Evolutionary conservation across 2,797 vertebrate genomes (phyloP).

Genomic region (Molossus molossus): DNA sequence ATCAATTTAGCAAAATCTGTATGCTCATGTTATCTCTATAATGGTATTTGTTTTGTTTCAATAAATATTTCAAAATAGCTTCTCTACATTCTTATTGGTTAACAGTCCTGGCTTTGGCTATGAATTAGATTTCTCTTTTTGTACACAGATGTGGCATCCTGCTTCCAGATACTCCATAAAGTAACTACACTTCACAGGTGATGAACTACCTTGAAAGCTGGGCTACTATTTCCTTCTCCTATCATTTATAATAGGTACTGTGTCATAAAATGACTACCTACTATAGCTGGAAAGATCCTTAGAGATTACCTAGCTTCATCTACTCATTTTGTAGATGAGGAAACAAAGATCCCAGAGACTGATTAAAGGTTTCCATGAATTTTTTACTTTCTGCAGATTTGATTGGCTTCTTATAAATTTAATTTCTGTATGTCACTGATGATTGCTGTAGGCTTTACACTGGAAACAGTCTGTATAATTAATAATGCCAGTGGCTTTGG

Average conservation of each 20-base stretch:
- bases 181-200: constrained; percentile 29
- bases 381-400: constrained; percentile 29
- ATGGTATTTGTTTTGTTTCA: constrained; percentile 68
- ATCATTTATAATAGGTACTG: constrained; percentile 23
- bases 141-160: neutral
- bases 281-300: neutral
- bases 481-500: constrained; percentile 44
- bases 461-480: constrained; percentile 40
- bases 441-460: constrained; percentile 5
- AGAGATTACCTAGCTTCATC: neutral
- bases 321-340: constrained; percentile 22
- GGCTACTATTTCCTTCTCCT: constrained; percentile 45
- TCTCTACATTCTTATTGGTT: constrained; percentile 27
- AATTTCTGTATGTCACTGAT: constrained; percentile 41
- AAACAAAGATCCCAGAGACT: constrained; percentile 52
- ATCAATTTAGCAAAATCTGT: constrained; percentile 40
- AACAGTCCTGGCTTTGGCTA: neutral
- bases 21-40: constrained; percentile 58
- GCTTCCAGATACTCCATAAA: constrained; percentile 17
- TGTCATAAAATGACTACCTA: constrained; percentile 49
- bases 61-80: constrained; percentile 51
- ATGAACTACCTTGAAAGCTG: neutral
- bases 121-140: constrained; percentile 15
- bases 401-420: constrained; percentile 50
- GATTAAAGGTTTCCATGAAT: neutral